Base-by-base conservation (phyloP, 2,888 invertebrate genomes). In the Drosophila parthenogenetica region DNA sequence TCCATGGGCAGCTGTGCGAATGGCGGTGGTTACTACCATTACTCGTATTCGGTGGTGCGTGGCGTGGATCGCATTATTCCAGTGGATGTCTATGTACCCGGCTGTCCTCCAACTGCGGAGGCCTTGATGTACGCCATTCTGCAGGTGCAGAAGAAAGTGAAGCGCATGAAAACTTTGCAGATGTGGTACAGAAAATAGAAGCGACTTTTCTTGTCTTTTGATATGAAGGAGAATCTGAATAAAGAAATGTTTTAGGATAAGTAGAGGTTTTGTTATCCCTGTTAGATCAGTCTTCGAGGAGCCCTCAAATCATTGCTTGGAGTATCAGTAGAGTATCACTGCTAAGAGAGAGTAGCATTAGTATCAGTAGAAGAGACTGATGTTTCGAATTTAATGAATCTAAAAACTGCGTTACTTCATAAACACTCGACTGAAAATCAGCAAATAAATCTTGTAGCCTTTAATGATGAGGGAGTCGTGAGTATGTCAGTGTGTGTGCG, bases 1-100 rank as follows among this genome's bases (percentile, higher is more conserved):
- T 99, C 99, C 0, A 99, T 99, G 99, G 99, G 99, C 37, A 98
- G 98, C 90, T 99, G 99, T 93, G 99, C 99, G 22, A 99, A 99
- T 93, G 99, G 99, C 68, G 99, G 99, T 73, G 99, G 99, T 59
- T 99, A 99, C 92, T 99, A 99, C 92, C 99, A 99, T 93, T 99
- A 99, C 92, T 99, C 99, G 14, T 99, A 99, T 92, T 97, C 99
- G 13, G 99, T 99, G 78, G 98, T 99, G 13, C 94, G 99, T 87
- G 99, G 99, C 37, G 99, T 99, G 93, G 99, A 99, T 93, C 95
- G 99, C 69, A 97, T 99, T 89, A 95, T 99, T 80, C 99, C 99
- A 49, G 98, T 99, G 50, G 99, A 99, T 93, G 98, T 99, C 87
- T 99, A 99, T 92, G 98, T 99, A 48, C 99, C 99, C 81, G 98